Evolutionary conservation across 1,140 invertebrate genomes (phyloP), one percentile per base, ranked within the genome.

Genomic region (Sarcophaga peregrina): DNA sequence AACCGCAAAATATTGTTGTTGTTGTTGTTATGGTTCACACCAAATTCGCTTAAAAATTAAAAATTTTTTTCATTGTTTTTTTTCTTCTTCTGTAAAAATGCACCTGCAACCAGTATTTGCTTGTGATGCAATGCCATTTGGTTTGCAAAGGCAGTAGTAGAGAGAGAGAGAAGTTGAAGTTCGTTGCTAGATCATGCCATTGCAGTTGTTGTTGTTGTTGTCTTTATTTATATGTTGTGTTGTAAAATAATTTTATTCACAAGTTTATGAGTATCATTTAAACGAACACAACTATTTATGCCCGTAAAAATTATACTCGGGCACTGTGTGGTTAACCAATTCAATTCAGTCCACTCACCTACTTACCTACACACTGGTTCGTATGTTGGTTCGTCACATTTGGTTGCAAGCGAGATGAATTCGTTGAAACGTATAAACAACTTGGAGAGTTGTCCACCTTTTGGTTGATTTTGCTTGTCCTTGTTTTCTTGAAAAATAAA

Each of bases 251-350:
- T 17, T 68, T 68, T 68, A 20, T 68, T 25, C 62, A 68, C 62
- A 68, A 68, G 62, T 68, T 68, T 68, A 68, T 68, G 62, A 68
- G 62, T 68, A 68, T 68, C 62, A 68, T 68, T 68, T 68, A 68
- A 8, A 68, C 10, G 62, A 68, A 68, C 62, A 68, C 62, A 68
- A 68, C 8, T 68, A n/a, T 68, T 68, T 68, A 68, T 68, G 17
- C 20, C 20, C 17, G 17, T 58, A 68, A 68, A 68, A 68, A 68
- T 68, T 68, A 68, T 68, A 9, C n/a, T 20, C 25, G 1, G 5
- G 20, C 17, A 68, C 62, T 9, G 62, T 68, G n/a, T n/a, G n/a
- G n/a, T 20, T 5, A 7, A 10, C n/a, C 62, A 68, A 68, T 68
- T 68, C 17, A 25, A 25, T 68, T 68, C 54, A 15, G 15, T n/a